Conservation (phyloP, 2,113 vertebrate genomes). For the Dicaeum eximium region DNA sequence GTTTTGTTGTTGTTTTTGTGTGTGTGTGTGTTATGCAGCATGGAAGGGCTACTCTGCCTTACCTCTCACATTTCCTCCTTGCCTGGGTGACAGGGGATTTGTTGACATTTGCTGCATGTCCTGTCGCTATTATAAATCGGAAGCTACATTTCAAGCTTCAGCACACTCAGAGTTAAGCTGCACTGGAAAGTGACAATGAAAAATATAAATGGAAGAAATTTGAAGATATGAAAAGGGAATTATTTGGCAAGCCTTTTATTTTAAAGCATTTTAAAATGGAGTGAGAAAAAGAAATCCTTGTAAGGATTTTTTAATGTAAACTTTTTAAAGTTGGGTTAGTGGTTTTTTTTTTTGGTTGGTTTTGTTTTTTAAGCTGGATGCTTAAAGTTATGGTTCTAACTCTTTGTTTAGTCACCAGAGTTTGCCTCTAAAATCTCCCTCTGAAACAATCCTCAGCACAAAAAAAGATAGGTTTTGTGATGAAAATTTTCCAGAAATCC, state of each 20-base stretch:
- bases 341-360: accelerated
- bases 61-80: conserved; percentile 66
- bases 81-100: conserved; percentile 64
- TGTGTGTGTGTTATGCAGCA: not conserved
- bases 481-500: not conserved
- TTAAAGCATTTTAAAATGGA: not conserved
- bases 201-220: conserved; percentile 58
- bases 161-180: conserved; percentile 72
- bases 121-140: conserved; percentile 69
- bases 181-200: conserved; percentile 50
- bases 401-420: not conserved
- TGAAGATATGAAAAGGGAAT: conserved; percentile 31
- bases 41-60: conserved; percentile 34
- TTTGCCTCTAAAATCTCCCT: not conserved
- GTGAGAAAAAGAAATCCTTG: not conserved
- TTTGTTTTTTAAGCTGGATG: not conserved
- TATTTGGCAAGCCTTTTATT: conserved; percentile 3
- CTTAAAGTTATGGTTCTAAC: not conserved
- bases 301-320: not conserved
- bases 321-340: not conserved
- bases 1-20: not conserved
- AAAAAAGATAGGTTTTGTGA: not conserved
- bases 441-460: not conserved
- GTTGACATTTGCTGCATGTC: conserved; percentile 75
- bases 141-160: conserved; percentile 75